Conservation (phyloP, 2,797 vertebrate genomes). For the Allobates femoralis region DNA sequence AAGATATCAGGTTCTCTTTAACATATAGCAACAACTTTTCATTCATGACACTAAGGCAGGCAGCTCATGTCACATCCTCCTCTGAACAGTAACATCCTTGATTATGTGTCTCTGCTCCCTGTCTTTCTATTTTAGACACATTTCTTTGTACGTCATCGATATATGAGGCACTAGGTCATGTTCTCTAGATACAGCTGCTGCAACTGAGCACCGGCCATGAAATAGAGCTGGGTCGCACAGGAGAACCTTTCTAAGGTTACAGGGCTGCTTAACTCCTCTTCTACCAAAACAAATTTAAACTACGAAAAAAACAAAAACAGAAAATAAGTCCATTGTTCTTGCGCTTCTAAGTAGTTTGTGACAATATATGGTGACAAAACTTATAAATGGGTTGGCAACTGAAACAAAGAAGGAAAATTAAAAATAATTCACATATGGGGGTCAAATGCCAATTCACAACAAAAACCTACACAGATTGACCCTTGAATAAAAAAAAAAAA, state of each 20-base stretch:
- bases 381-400: too few species aligned
- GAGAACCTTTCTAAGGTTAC: constrained; percentile 59
- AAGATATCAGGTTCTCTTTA: too few species aligned
- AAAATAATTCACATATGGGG: too few species aligned
- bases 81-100: constrained; percentile 11
- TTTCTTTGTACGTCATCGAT: constrained; percentile 61
- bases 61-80: constrained; percentile 24
- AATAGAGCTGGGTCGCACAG: constrained; percentile 47
- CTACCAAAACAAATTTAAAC: constrained; percentile 9
- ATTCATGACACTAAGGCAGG: background rate
- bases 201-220: constrained; percentile 56
- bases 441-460: too few species aligned
- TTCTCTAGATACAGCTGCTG: constrained; percentile 57
- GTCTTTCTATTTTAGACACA: constrained; percentile 52
- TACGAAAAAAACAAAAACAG: too few species aligned
- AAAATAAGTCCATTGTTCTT: background rate
- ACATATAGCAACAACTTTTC: background rate
- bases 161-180: constrained; percentile 62
- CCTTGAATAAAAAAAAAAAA: too few species aligned
- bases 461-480: too few species aligned
- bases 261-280: constrained; percentile 40
- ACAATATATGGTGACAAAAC: background rate
- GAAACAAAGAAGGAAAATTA: too few species aligned
- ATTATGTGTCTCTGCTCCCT: constrained; percentile 23
- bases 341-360: background rate